Evolutionary conservation across 1,140 invertebrate genomes (phyloP).

Genomic region (Leptinotarsa texana): DNA sequence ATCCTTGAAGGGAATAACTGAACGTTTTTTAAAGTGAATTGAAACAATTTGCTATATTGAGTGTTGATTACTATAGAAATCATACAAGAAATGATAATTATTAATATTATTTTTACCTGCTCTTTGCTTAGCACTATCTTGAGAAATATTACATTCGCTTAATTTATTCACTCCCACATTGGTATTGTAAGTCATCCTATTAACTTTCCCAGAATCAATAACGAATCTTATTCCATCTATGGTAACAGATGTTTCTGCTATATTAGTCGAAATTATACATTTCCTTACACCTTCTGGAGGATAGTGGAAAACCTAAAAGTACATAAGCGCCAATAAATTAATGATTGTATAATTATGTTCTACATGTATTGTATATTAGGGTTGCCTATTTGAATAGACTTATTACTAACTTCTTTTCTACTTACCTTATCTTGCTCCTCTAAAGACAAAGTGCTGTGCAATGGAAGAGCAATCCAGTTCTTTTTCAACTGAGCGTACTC

Average conservation of each 20-base stretch:
- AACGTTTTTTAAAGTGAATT: too few species aligned
- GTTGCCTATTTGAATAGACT: too few species aligned
- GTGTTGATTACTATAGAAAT: too few species aligned
- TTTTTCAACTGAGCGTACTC: slow-evolving; percentile 81
- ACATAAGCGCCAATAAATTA: too few species aligned
- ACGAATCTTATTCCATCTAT: slow-evolving; percentile 97
- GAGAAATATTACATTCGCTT: slow-evolving; percentile 90
- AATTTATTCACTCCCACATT: slow-evolving; percentile 63
- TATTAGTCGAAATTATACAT: slow-evolving; percentile 99
- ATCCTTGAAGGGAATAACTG: too few species aligned
- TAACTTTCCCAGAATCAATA: slow-evolving; percentile 95
- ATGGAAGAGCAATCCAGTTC: slow-evolving; percentile 92
- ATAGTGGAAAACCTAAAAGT: slow-evolving; percentile 87
- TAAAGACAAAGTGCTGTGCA: slow-evolving; percentile 92
- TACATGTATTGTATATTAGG: too few species aligned
- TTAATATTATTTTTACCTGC: slow-evolving; percentile 59
- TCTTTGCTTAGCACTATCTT: slow-evolving; percentile 95
- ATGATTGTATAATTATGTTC: too few species aligned
- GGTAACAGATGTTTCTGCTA: slow-evolving; percentile 98
- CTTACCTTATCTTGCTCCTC: slow-evolving; percentile 93
- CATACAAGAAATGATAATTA: too few species aligned
- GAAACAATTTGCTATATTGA: too few species aligned
- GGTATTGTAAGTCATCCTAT: slow-evolving; percentile 95
- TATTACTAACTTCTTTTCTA: not conserved
- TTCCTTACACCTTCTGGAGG: slow-evolving; percentile 94